Evolutionary conservation across 2,888 invertebrate species (phyloP), one percentile per base, ranked within the genome.

Genomic region (Dilophus febrilis): DNA sequence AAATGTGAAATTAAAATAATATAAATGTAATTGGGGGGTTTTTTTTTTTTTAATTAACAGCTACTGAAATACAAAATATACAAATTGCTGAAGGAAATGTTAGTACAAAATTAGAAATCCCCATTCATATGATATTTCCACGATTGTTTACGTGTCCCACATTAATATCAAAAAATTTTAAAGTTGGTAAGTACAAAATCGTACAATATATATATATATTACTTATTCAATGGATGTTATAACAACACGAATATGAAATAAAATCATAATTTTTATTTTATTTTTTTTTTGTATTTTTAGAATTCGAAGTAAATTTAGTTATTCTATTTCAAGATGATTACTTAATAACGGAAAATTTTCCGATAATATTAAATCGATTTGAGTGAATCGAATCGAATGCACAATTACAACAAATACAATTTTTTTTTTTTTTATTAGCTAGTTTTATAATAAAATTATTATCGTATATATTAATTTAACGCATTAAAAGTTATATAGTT

Each of bases 1-100:
- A 37, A 37, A 29, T 7, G 17, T n/a, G n/a, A n/a, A n/a, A n/a
- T n/a, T n/a, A n/a, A n/a, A n/a, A n/a, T 22, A 34, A 18, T 28
- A 26, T 37, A 14, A 17, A 11, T 33, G 39, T 38, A 19, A 34
- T 27, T 35, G 27, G 10, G 40, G 34, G 22, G 19, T 32, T 28
- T n/a, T 42, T 12, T 26, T 30, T 19, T 30, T 26, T 26, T 19
- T 37, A 19, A 12, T 43, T 59, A 61, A 41, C 58, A 87, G 92
- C 91, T 14, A 95, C 94, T 8, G 95, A 97, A 71, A 88, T 97
- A 50, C 95, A 95, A 68, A 95, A 92, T 58, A 91, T 97, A 56
- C 95, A 97, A 70, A 81, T 95, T 45, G 91, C 87, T 2, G 90
- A 87, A 55, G 95, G 95, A 26, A 88, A 94, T 65, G 77, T 90